phyloP scores from a whole-genome alignment of 23 tunicate genomes.

The Styela plicata region DNA sequence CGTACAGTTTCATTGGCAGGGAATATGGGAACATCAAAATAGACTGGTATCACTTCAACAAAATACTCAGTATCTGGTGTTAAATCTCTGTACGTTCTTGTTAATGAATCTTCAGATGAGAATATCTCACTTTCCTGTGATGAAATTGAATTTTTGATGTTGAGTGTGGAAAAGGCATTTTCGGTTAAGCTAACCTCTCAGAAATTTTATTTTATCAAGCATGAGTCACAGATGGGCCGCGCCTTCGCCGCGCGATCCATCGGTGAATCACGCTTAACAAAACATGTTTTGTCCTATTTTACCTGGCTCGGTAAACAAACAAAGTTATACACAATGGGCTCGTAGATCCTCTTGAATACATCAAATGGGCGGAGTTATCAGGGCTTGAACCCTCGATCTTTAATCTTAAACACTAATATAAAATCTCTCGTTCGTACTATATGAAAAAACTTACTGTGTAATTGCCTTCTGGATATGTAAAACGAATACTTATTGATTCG shows the following conservation, averaged over 20 bases:
- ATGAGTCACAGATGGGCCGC: no score
- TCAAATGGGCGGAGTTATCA: not conserved
- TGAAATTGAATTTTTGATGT: not conserved
- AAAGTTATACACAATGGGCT: no score
- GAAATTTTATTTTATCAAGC: not conserved
- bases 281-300: not conserved
- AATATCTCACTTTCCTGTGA: not conserved
- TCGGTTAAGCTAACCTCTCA: no score
- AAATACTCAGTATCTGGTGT: not conserved
- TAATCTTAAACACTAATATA: no score
- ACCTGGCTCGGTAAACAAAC: no score
- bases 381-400: no score
- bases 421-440: no score
- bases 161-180: no score
- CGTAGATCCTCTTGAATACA: not conserved
- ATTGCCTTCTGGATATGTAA: not conserved
- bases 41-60: not conserved
- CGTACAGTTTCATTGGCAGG: not conserved
- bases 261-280: not conserved
- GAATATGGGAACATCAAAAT: not conserved
- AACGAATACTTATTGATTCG: not conserved
- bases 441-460: not conserved
- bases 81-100: not conserved
- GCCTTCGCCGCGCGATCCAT: no score
- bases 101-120: not conserved